phyloP scores from a whole-genome alignment of 2,888 invertebrate genomes.

The Metalampra italica region DNA sequence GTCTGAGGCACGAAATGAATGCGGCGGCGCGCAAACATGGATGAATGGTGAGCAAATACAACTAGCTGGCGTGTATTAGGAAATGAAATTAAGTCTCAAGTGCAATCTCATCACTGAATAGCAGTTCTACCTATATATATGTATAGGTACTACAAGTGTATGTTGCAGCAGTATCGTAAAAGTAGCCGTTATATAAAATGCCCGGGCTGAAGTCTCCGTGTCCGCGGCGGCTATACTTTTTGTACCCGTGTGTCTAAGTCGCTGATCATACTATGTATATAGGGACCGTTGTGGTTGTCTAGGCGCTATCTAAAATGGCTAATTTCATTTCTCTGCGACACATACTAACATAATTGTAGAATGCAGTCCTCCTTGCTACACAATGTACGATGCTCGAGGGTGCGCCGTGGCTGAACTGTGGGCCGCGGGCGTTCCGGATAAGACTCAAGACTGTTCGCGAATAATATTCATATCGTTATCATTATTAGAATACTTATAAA shows the following conservation, averaged over 20 bases:
- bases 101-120: constrained; percentile 41
- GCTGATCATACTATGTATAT: too few relatives aligned
- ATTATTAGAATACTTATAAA: constrained; percentile 5
- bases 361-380: not conserved
- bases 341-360: not conserved
- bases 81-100: constrained; percentile 72
- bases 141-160: not conserved
- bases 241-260: too few relatives aligned
- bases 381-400: constrained; percentile 15
- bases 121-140: constrained; percentile 3
- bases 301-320: too few relatives aligned
- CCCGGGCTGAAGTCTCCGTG: too few relatives aligned
- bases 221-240: too few relatives aligned
- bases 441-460: constrained; percentile 23
- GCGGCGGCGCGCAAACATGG: constrained; percentile 63
- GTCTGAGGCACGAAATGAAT: constrained; percentile 63
- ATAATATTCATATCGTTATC: constrained; percentile 22
- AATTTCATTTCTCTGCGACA: too few relatives aligned
- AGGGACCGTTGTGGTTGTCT: too few relatives aligned
- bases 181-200: too few relatives aligned
- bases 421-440: constrained; percentile 21
- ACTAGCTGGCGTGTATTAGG: constrained; percentile 59
- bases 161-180: too few relatives aligned
- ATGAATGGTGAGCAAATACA: constrained; percentile 65
- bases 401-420: constrained; percentile 22